Conservation (phyloP, 2,888 invertebrate species). For the Synergus japonicus region DNA sequence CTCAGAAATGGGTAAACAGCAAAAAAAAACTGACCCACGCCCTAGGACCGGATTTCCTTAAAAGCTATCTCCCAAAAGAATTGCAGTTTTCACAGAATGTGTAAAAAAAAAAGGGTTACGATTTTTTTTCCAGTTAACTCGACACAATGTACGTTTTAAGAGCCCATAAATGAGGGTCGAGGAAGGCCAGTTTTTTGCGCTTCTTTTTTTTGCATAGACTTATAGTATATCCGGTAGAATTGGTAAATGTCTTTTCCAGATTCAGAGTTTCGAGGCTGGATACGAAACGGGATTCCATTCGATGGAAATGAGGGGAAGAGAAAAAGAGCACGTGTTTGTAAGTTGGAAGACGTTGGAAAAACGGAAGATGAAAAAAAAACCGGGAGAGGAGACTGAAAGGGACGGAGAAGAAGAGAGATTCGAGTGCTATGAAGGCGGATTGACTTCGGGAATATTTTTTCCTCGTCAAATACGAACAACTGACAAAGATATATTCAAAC, state of each 20-base stretch:
- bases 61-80: slow-evolving; percentile 6
- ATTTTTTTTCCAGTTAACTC: slow-evolving; percentile 1
- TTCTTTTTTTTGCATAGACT: slow-evolving; percentile 4
- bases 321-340: slow-evolving; percentile 31
- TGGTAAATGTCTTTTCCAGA: slow-evolving; percentile 21
- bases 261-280: slow-evolving; percentile 32
- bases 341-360: background rate
- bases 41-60: slow-evolving; percentile 33
- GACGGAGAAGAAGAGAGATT: slow-evolving; percentile 29
- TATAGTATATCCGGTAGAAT: slow-evolving; percentile 13
- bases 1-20: slow-evolving; percentile 49
- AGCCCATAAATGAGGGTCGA: slow-evolving; percentile 34
- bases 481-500: slow-evolving; percentile 38
- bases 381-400: slow-evolving; percentile 5
- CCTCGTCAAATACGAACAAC: slow-evolving; percentile 27
- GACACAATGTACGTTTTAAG: slow-evolving; percentile 26
- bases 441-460: slow-evolving; percentile 31
- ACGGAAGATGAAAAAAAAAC: slow-evolving; percentile 27
- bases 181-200: slow-evolving; percentile 21
- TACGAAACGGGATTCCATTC: slow-evolving; percentile 9
- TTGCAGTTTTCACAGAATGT: slow-evolving; percentile 33
- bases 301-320: slow-evolving; percentile 32
- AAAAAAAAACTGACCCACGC: slow-evolving; percentile 46
- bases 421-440: slow-evolving; percentile 24
- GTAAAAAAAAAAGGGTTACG: slow-evolving; percentile 30